phyloP scores from a whole-genome alignment of 1,140 invertebrate species.

The Lordiphosa collinella region DNA sequence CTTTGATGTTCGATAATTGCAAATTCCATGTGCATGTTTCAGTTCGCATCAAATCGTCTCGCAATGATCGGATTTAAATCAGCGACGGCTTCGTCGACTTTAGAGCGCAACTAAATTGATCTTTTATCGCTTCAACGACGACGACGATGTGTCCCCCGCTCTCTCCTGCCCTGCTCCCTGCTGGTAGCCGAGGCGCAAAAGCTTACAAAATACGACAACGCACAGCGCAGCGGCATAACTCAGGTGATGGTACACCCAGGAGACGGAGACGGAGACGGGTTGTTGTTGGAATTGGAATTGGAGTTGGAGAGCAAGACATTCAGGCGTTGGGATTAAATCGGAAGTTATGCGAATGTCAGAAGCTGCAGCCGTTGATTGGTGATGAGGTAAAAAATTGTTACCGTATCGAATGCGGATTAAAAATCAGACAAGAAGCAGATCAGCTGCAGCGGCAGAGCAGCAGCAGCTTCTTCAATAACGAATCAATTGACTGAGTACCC shows the following conservation, averaged over 20 bases:
- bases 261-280: no score
- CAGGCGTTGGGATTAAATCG: constrained; percentile 73
- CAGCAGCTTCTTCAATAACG: constrained; percentile 37
- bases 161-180: not conserved
- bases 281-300: constrained; percentile 7
- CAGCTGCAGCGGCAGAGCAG: not conserved
- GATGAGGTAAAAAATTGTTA: constrained; percentile 72
- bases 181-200: constrained; percentile 71
- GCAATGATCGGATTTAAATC: constrained; percentile 77
- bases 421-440: constrained; percentile 45
- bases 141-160: not conserved
- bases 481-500: constrained; percentile 38
- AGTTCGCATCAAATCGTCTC: constrained; percentile 75
- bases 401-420: constrained; percentile 77
- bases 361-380: constrained; percentile 34
- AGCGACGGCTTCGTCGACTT: constrained; percentile 20
- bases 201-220: constrained; percentile 76
- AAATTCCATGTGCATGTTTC: constrained; percentile 77
- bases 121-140: constrained; percentile 74
- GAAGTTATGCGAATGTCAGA: constrained; percentile 74
- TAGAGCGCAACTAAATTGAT: constrained; percentile 75
- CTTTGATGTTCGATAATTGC: constrained; percentile 77
- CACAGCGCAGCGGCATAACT: constrained; percentile 68
- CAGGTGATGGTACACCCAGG: constrained; percentile 29
- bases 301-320: constrained; percentile 47